phyloP scores from a whole-genome alignment of 2,113 vertebrate species.

The Lasiurus cinereus region DNA sequence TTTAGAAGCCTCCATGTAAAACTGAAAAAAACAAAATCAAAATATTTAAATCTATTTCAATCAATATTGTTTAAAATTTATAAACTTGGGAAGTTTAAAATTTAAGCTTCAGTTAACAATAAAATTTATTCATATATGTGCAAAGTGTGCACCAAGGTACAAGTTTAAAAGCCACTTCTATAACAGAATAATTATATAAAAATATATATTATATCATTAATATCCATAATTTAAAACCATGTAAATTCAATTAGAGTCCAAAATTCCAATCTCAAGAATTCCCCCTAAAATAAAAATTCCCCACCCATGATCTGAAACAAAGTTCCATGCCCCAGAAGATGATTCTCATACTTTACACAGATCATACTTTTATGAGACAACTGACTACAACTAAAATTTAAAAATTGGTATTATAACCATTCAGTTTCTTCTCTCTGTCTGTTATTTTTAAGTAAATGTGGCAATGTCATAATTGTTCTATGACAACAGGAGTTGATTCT shows the following conservation, averaged over 20 bases:
- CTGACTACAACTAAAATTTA: background rate
- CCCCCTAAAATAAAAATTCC: background rate
- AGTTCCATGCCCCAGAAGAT: background rate
- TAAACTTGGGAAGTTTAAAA: slow-evolving; percentile 14
- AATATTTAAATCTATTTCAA: background rate
- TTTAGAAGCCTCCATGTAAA: background rate
- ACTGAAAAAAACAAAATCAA: background rate
- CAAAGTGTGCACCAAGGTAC: background rate
- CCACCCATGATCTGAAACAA: background rate
- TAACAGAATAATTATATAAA: background rate
- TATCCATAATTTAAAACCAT: background rate
- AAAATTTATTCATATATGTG: slow-evolving; percentile 13
- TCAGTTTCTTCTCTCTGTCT: background rate
- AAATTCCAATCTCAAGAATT: background rate
- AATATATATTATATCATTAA: background rate
- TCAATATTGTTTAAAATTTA: slow-evolving; percentile 8
- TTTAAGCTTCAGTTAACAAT: background rate
- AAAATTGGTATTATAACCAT: background rate
- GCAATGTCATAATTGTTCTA: background rate
- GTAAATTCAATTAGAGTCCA: background rate
- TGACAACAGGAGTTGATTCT: background rate
- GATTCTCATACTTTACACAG: background rate
- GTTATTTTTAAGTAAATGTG: background rate
- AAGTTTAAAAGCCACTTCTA: background rate
- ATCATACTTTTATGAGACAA: background rate